Base-by-base conservation (phyloP, 2,888 invertebrate species). In the Acanthosoma haemorrhoidale region DNA sequence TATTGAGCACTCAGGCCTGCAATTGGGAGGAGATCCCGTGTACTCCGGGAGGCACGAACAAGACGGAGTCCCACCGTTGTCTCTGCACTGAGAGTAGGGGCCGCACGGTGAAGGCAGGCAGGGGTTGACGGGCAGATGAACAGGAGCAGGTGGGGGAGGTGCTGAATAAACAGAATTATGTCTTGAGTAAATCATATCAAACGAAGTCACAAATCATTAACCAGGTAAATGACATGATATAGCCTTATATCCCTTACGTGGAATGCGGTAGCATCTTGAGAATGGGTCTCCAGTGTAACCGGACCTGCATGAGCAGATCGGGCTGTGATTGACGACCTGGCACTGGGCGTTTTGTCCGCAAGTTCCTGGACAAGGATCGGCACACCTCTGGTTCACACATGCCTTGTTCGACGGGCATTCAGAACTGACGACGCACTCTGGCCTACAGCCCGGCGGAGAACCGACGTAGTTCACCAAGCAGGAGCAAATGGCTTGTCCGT, bases 301-400 rank as follows among this genome's bases (percentile, higher is more conserved):
- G 68, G 80, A 79, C 76, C 80, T 81, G 78, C 90, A 90, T 70
- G 84, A 84, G 78, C 90, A 90, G 76, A 88, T 87, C 4, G 89
- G 88, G 76, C 86, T 86, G 77, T 89, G 89, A 77, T 88, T 87
- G 51, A 88, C 84, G 21, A 90, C 89, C 74, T 85, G 84, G 76
- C 92, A 92, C 71, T 85, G 83, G 3, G 91, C 83, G 78, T 89
- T 88, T 74, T 84, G 82, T 29, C 91, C 91, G 78, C 92, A 91
- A 73, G 87, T 86, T 73, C 87, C 87, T 61, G 85, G 83, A 75
- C 91, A 91, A 32, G 90, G 90, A 78, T 90, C 86, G 11, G 80
- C 79, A 79, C 91, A 91, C 81, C 88, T 89, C 73, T 85, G 84
- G 76, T 84, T 84, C 63, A 87, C 80, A 78, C 88, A 89, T 34